A percentile compares a stretch with the other conserved stretches of the same genome.
Evolutionary conservation across 2,888 invertebrate species (phyloP).

Genomic region (Ptilodon capucinus): DNA sequence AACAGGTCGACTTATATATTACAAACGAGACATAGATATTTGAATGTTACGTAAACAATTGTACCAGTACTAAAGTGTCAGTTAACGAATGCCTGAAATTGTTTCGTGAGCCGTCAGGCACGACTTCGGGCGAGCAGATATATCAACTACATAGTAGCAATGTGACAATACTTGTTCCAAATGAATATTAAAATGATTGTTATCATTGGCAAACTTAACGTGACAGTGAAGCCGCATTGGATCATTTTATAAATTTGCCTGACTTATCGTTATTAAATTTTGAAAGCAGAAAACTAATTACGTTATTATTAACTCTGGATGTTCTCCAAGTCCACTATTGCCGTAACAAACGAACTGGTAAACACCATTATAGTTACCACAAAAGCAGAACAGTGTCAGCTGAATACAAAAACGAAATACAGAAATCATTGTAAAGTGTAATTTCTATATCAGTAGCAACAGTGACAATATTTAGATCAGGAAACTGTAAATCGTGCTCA

Average conservation of each 20-base stretch:
- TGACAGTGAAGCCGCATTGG: background rate
- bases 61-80: conserved; percentile 18
- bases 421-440: background rate
- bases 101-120: conserved; percentile 42
- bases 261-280: too few relatives aligned
- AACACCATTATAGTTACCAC: too few relatives aligned
- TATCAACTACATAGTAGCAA: background rate
- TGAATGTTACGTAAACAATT: background rate
- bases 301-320: background rate
- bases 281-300: too few relatives aligned
- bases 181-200: too few relatives aligned
- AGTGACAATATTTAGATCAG: background rate
- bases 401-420: background rate
- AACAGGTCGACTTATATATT: background rate
- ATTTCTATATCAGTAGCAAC: background rate
- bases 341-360: too few relatives aligned
- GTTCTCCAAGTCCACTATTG: too few relatives aligned
- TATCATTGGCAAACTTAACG: background rate
- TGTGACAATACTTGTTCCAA: background rate
- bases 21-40: background rate
- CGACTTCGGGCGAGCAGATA: conserved; percentile 10
- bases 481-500: background rate
- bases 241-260: too few relatives aligned
- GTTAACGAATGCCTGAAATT: conserved; percentile 43
- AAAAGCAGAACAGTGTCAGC: background rate